Conservation (phyloP, 2,113 vertebrate genomes). For the Tretioscincus oriximinensis region DNA sequence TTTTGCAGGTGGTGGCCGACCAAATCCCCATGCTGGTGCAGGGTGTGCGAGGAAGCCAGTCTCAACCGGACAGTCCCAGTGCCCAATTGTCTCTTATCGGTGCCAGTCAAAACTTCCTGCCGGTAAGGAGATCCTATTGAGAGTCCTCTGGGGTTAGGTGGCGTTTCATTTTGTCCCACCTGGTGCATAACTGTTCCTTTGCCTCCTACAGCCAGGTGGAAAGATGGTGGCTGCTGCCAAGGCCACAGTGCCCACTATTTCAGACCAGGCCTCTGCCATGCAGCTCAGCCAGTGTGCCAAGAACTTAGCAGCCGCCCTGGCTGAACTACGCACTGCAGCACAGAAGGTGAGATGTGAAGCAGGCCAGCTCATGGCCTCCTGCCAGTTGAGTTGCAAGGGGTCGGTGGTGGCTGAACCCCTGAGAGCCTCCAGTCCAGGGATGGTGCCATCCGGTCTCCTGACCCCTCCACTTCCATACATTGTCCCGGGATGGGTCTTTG, state of each 20-base stretch:
- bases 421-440: not conserved
- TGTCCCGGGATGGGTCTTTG: no score
- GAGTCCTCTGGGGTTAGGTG: not conserved
- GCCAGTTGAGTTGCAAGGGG: not conserved
- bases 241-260: conserved; percentile 90
- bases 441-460: no score
- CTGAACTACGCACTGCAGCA: conserved; percentile 90
- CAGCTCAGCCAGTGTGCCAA: conserved; percentile 97
- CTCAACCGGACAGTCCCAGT: conserved; percentile 92
- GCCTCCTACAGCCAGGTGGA: conserved; percentile 81
- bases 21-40: conserved; percentile 97
- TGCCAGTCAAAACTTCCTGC: conserved; percentile 95
- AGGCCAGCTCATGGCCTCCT: no score
- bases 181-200: conserved; percentile 4
- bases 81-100: conserved; percentile 93
- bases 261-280: conserved; percentile 94
- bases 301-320: conserved; percentile 88
- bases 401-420: not conserved
- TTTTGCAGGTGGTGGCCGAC: conserved; percentile 86
- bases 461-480: not conserved
- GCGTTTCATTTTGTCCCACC: rapidly evolving
- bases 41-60: conserved; percentile 91
- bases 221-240: conserved; percentile 96
- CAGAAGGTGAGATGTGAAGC: conserved; percentile 82
- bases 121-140: conserved; percentile 69